Percentiles rank a stretch among this genome's conserved stretches.
phyloP scores from a whole-genome alignment of 1,140 invertebrate species.

The Drosophila hydei region DNA sequence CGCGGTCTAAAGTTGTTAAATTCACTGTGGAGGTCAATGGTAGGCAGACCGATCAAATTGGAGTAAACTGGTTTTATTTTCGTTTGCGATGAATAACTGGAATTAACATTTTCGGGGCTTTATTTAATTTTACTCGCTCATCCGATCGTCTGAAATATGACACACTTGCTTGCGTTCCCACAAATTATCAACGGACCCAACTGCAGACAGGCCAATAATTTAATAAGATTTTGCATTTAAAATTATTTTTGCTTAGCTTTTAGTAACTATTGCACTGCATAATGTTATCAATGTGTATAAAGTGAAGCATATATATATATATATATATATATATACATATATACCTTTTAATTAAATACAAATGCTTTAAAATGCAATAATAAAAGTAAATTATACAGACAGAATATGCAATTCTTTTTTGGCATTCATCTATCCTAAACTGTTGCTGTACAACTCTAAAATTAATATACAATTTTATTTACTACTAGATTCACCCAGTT shows the following conservation, averaged over 20 bases:
- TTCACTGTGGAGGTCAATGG: conserved; percentile 65
- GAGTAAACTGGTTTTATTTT: conserved; percentile 68
- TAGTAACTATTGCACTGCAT: not conserved
- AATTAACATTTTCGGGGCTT: conserved; percentile 46
- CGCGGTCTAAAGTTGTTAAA: conserved; percentile 46
- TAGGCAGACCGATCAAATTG: conserved; percentile 24
- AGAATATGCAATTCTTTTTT: too few relatives aligned
- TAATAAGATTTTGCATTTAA: conserved; percentile 7
- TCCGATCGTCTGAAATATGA: conserved; percentile 19
- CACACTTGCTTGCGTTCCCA: conserved; percentile 29
- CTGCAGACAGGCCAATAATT: conserved; percentile 8
- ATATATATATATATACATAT: too few relatives aligned
- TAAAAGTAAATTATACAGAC: too few relatives aligned
- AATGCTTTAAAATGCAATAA: too few relatives aligned
- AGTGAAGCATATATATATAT: too few relatives aligned
- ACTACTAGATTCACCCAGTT: conserved; percentile 79
- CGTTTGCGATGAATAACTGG: conserved; percentile 48
- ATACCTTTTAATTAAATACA: too few relatives aligned
- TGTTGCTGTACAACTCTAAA: too few relatives aligned
- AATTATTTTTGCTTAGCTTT: not conserved
- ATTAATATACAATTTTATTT: not conserved
- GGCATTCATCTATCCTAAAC: too few relatives aligned
- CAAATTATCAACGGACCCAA: conserved; percentile 1
- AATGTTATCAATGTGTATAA: too few relatives aligned
- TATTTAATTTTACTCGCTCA: conserved; percentile 22